phyloP scores from a whole-genome alignment of 2,113 vertebrate species.

The Hippoglossus stenolepis region DNA sequence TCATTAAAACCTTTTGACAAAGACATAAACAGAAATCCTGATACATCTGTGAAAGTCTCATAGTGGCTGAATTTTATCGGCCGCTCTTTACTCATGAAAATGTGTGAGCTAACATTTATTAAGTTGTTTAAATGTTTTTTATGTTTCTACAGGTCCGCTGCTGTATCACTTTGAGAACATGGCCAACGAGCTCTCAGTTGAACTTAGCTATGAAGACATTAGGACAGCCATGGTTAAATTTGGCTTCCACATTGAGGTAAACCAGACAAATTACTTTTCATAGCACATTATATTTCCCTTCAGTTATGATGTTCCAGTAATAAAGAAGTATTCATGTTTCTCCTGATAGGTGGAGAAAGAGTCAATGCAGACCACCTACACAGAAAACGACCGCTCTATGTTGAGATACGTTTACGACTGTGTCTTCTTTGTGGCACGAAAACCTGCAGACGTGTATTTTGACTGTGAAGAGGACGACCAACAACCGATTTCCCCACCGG shows the following conservation, averaged over 20 bases:
- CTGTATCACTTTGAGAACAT: slow-evolving; percentile 98
- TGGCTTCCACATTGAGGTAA: slow-evolving; percentile 96
- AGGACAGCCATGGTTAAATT: slow-evolving; percentile 91
- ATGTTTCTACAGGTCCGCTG: slow-evolving; percentile 87
- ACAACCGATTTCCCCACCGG: slow-evolving; percentile 48
- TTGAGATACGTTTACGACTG: slow-evolving; percentile 97
- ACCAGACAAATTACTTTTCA: background rate
- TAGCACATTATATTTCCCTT: background rate
- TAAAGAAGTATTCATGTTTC: slow-evolving; percentile 6
- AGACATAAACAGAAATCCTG: too few relatives aligned
- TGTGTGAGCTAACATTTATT: too few relatives aligned
- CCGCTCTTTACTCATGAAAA: too few relatives aligned
- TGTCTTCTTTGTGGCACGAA: slow-evolving; percentile 95
- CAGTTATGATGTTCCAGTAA: background rate
- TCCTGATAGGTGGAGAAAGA: slow-evolving; percentile 89
- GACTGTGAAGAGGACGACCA: slow-evolving; percentile 57
- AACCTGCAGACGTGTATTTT: slow-evolving; percentile 81
- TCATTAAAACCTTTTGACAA: too few relatives aligned
- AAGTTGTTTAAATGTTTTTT: background rate
- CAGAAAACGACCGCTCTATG: slow-evolving; percentile 97
- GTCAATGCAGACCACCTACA: slow-evolving; percentile 94
- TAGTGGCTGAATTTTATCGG: too few relatives aligned
- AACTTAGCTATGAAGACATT: slow-evolving; percentile 97
- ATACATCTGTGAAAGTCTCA: too few relatives aligned
- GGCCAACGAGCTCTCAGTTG: slow-evolving; percentile 97